phyloP scores from a whole-genome alignment of 2,113 vertebrate species.

The Amphiprion percula region DNA sequence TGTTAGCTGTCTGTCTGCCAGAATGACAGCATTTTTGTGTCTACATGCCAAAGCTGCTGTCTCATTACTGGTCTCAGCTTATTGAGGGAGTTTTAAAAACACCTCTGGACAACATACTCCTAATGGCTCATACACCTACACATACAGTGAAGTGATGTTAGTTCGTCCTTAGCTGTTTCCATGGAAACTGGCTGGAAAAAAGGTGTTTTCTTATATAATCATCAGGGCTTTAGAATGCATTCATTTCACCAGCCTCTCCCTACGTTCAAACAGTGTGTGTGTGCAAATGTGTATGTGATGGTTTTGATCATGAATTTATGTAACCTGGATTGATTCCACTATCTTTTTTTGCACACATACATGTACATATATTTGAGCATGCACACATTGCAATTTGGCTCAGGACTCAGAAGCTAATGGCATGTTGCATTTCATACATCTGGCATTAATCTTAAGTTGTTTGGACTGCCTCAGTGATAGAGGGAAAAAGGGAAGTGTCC shows the following conservation, averaged over 20 bases:
- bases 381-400: constrained; percentile 30
- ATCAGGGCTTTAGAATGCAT: constrained; percentile 62
- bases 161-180: constrained; percentile 80
- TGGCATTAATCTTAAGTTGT: constrained; percentile 64
- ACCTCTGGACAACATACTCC: constrained; percentile 69
- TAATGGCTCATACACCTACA: constrained; percentile 75
- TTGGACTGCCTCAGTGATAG: constrained; percentile 38
- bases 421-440: constrained; percentile 53
- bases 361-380: constrained; percentile 32
- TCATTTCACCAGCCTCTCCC: constrained; percentile 48
- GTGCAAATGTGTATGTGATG: constrained; percentile 2
- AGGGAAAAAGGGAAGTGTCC: constrained; percentile 37
- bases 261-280: constrained; percentile 23
- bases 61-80: constrained; percentile 60
- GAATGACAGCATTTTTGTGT: constrained; percentile 51
- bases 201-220: constrained; percentile 80
- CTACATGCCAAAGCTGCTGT: constrained; percentile 48
- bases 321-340: constrained; percentile 48
- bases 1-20: constrained; percentile 47
- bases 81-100: constrained; percentile 65
- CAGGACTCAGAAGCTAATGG: constrained; percentile 27
- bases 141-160: constrained; percentile 62
- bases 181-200: constrained; percentile 80
- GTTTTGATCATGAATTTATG: constrained; percentile 38
- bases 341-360: constrained; percentile 45